Percentiles rank a stretch among this genome's conserved stretches.
These are phyloP conservation scores for Chironomus tepperi DNA, from an alignment of 1,140 invertebrate genomes.

Conservation along the genomic window DNA sequence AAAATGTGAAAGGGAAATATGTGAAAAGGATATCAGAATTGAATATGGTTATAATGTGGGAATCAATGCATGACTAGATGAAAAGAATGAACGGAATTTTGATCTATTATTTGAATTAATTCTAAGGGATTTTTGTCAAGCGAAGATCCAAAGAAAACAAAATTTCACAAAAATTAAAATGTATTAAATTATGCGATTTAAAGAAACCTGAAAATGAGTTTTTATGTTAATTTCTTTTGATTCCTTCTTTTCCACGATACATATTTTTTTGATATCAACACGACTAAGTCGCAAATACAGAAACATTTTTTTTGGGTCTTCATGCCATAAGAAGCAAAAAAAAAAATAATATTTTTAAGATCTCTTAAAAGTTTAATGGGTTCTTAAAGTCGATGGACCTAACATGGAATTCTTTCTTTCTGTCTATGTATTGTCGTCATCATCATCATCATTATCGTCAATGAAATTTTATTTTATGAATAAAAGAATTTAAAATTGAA, in stretches of 20 bases:
- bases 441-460: too few relatives aligned
- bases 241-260: not conserved
- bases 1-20: too few relatives aligned
- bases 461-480: too few relatives aligned
- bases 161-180: not conserved
- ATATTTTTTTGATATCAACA: not conserved
- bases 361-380: not conserved
- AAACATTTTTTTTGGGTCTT: not conserved
- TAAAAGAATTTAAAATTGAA: too few relatives aligned
- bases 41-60: too few relatives aligned
- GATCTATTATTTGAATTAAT: not conserved
- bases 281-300: not conserved
- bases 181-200: not conserved
- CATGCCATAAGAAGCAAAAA: not conserved
- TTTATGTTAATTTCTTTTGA: not conserved
- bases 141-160: not conserved
- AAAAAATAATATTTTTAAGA: too few relatives aligned
- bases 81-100: not conserved
- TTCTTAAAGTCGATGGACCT: constrained; percentile 1
- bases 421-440: too few relatives aligned
- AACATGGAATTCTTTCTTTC: not conserved
- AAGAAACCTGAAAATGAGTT: not conserved
- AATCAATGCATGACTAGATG: too few relatives aligned
- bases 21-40: too few relatives aligned
- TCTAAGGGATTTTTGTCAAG: not conserved